Evolutionary conservation across 92 coral and sea anemone species (phyloP), one percentile per base, ranked within the genome.

Genomic region (Blastomussa wellsi): DNA sequence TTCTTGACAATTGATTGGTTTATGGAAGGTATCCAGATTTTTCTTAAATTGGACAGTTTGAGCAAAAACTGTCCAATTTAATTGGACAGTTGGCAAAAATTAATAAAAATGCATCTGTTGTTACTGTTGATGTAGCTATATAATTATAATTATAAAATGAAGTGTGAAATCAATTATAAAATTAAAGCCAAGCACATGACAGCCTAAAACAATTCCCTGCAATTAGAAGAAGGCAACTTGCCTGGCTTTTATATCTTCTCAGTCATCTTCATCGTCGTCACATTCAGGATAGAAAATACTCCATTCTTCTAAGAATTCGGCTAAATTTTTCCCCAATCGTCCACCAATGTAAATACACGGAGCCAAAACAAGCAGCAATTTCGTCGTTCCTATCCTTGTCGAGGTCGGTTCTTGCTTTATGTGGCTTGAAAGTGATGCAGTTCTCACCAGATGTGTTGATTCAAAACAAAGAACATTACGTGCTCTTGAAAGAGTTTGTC

Each of bases 211-310:
- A 52, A 52, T 17, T 26, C 1, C 68, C 32, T 9, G 4, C 42
- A 74, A 51, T 28, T 44, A 31, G 7, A 62, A 62, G 31, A 26
- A 62, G 53, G 3, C 55, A 20, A 22, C 82, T 78, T 9, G 71
- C 70, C 72, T 38, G 49, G 3, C 24, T n/a, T 29, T 16, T 11
- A 7, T 29, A 29, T 26, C 15, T 28, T 62, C 67, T 70, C 37
- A 81, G 66, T 81, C 85, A 64, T 94, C 94, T 29, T 96, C 98
- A 51, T 96, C 95, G 69, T 95, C 99, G 35, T 96, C 98, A 35
- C 94, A 95, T n/a, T 94, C 97, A 1, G 93, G 92, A 26, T 36
- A 82, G 88, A 96, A 94, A 78, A 94, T 94, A 82, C 91, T 94
- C 96, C 96, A 96, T 55, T 94, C 99, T 39, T 96, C 95, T 20